Evolutionary conservation across 2,797 vertebrate genomes (phyloP), one percentile per base, ranked within the genome.

Genomic region (Sandelia bainsii): DNA sequence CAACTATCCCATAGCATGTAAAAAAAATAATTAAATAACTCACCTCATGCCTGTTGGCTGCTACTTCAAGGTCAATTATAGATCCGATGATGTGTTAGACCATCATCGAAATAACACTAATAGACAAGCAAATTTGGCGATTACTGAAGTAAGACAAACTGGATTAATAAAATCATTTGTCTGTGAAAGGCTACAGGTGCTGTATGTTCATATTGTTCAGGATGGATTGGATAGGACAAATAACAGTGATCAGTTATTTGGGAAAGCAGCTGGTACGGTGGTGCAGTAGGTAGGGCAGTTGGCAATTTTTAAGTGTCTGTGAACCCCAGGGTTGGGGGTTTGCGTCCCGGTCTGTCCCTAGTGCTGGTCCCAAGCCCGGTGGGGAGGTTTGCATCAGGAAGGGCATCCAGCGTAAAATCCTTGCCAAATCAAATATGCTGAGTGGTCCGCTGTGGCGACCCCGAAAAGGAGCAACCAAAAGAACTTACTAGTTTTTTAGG

Each of bases 141-240:
- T 60, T 39, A 49, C 22, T 60, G 20, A 56, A 46, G 65, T 20
- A n/a, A 19, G 32, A 45, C 16, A 22, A 49, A 29, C 27, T 13
- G 22, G 20, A 12, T 12, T n/a, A 49, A 9, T 56, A 27, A 45
- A 72, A 54, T 50, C 1, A 50, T 42, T 16, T 42, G 20, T 16
- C 46, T 37, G 5, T 58, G 23, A 51, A 60, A 51, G 32, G 19
- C 53, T 63, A 13, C 69, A 51, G 62, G 10, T 62, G 53, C 20
- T 37, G 20, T 39, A 14, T 12, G 13, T 50, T 1, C 1, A 2
- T 62, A 16, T 3, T 20, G 10, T 45, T 51, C 12, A 44, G 34
- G 40, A 20, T 67, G 16, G 20, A 70, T 51, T 34, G 66, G n/a
- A 52, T 25, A 45, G 16, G 40, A 51, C 16, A 40, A 49, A 68